Evolutionary conservation across 1,140 invertebrate species (phyloP).

Genomic region (Neuroterus valhalla): DNA sequence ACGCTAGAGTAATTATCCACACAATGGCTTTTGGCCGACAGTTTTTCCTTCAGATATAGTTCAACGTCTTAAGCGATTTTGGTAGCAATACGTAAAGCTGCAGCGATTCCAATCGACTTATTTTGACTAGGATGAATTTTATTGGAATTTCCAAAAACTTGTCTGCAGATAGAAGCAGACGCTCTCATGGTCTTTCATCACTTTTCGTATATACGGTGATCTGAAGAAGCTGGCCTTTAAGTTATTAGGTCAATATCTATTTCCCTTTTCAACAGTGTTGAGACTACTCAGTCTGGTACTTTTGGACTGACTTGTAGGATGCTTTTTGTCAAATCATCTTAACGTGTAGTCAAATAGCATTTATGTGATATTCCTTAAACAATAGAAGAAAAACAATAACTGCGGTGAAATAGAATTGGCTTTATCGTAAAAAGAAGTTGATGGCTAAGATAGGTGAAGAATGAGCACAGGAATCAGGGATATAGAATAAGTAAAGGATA

Average conservation of each 20-base stretch:
- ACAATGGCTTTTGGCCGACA: conserved; percentile 1
- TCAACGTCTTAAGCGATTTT: conserved; percentile 5
- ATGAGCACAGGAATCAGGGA: too few relatives aligned
- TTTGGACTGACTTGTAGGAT: background rate
- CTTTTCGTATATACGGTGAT: background rate
- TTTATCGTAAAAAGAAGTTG: too few relatives aligned
- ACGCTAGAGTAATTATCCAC: conserved; percentile 33
- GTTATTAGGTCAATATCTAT: too few relatives aligned
- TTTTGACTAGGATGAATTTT: background rate
- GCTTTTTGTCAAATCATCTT: background rate
- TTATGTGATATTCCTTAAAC: background rate
- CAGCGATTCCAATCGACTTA: background rate
- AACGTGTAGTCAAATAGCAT: too few relatives aligned
- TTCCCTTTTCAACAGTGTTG: too few relatives aligned
- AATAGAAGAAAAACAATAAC: background rate
- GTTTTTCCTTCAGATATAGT: conserved; percentile 29
- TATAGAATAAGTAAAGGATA: too few relatives aligned
- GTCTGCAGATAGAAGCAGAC: background rate
- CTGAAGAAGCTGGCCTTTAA: background rate
- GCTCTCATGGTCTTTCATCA: background rate
- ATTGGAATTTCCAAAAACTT: background rate
- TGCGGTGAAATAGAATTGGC: too few relatives aligned
- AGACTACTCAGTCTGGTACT: too few relatives aligned
- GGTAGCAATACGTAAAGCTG: conserved; percentile 10
- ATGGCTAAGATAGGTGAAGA: too few relatives aligned